Evolutionary conservation across 2,113 vertebrate species (phyloP).

Genomic region (Ellobius talpinus): DNA sequence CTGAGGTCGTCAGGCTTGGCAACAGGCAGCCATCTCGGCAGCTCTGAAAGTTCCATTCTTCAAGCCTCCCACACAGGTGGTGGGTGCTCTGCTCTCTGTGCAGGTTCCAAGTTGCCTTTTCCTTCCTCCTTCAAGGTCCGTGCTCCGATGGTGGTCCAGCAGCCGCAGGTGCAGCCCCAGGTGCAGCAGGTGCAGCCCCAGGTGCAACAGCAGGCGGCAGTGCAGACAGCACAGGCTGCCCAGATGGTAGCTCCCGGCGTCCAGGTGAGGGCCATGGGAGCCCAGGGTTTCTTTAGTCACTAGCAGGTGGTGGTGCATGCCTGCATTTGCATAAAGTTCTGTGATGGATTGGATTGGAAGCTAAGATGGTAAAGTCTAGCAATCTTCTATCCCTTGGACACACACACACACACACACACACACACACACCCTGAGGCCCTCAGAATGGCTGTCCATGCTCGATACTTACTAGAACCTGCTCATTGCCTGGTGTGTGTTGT

Average conservation of each 20-base stretch:
- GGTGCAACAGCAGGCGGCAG: conserved; percentile 77
- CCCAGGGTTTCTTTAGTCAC: conserved; percentile 22
- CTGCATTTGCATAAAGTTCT: conserved; percentile 53
- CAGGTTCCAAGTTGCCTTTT: neutral
- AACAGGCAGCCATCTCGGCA: neutral
- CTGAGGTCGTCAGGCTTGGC: neutral
- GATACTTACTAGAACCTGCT: conserved; percentile 36
- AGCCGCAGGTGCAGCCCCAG: conserved; percentile 84
- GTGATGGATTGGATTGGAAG: neutral
- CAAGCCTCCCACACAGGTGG: neutral
- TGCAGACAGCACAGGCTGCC: conserved; percentile 84
- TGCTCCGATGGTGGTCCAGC: conserved; percentile 87
- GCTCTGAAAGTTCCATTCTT: neutral
- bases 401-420: conserved; percentile 25
- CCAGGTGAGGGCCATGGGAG: conserved; percentile 90
- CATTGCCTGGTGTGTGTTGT: neutral
- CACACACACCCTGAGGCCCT: conserved; percentile 43
- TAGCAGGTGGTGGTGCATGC: conserved; percentile 65
- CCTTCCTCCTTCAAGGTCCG: conserved; percentile 81
- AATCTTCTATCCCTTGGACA: conserved; percentile 31
- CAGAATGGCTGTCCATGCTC: conserved; percentile 51
- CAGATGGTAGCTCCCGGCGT: conserved; percentile 89
- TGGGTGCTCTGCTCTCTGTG: neutral
- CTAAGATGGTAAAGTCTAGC: neutral
- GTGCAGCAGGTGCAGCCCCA: conserved; percentile 73